A percentile compares a stretch with the other conserved stretches of the same genome.
These are phyloP conservation scores for Parotocinclus haroldoi DNA, from an alignment of 2,797 vertebrate genomes.

Conservation along the genomic window DNA sequence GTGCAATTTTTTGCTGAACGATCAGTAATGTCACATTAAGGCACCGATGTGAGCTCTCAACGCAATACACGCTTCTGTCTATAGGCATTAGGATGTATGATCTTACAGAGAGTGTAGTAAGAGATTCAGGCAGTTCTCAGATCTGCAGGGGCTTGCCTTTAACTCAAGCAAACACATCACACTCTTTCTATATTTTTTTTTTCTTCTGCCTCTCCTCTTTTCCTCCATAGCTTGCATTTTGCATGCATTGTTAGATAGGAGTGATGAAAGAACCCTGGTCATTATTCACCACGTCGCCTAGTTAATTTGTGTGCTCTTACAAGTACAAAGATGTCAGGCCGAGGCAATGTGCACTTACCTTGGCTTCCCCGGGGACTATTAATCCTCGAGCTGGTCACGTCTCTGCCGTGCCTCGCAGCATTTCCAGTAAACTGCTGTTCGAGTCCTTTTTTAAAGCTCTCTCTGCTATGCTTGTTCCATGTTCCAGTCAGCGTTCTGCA, in stretches of 20 bases:
- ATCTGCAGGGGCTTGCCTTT: background rate
- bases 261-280: conserved; percentile 67
- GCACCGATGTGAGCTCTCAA: conserved; percentile 31
- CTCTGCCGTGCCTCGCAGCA: conserved; percentile 48
- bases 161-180: background rate
- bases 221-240: conserved; percentile 51
- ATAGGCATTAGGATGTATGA: conserved; percentile 10
- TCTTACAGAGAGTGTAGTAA: conserved; percentile 6
- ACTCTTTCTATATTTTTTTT: conserved; percentile 33
- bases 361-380: conserved; percentile 72
- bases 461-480: conserved; percentile 60
- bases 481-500: conserved; percentile 59
- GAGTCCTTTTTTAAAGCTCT: conserved; percentile 41
- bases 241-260: conserved; percentile 78
- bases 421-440: conserved; percentile 68
- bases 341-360: conserved; percentile 74
- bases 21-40: conserved; percentile 42
- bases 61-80: conserved; percentile 16
- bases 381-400: conserved; percentile 74
- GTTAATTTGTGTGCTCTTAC: conserved; percentile 81
- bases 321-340: conserved; percentile 79
- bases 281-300: conserved; percentile 73
- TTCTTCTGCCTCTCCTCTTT: conserved; percentile 10
- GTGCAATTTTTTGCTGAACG: conserved; percentile 23
- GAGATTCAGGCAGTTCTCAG: background rate